Evolutionary conservation across 2,797 vertebrate species (phyloP), one percentile per base, ranked within the genome.

Genomic region (Orientallactaga sibirica): DNA sequence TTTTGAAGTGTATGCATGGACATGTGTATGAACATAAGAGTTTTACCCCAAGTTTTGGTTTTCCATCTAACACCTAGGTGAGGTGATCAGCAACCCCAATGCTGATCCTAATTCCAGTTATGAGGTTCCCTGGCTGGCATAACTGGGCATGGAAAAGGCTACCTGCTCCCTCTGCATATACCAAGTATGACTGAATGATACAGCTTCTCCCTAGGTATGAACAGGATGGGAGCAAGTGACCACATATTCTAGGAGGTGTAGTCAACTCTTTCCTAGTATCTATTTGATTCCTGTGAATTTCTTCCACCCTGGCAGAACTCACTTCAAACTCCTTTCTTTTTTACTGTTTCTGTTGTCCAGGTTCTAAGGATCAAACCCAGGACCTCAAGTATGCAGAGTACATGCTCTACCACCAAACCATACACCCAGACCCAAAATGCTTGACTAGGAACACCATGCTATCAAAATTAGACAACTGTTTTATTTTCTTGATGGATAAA

Each of bases 11-110:
- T 52, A 27, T 16, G 43, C 55, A 29, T 33, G 0, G 3, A 16
- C n/a, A 11, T 55, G 18, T 20, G 19, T 7, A 19, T 0, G 1
- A 2, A 5, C 3, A 0, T 22, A 33, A 41, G 86, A 15, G 41
- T 4, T n/a, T 68, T 33, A 33, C 7, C 15, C 48, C 37, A 76
- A 20, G 43, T 33, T 88, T 92, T 43, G 27, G 43, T 74, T 84
- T 87, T 78, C 86, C 81, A 71, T 87, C 84, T 84, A 92, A 91
- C 82, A 91, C 64, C 0, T 41, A 18, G 41, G 48, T 66, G 86
- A 18, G 41, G 48, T 66, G 86, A 92, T 81, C 74, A 81, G 88
- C 78, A 81, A 41, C 37, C 87, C 74, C 41, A 25, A 75, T 24
- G 25, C 55, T 0, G 1, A 89, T 85, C 91, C 4, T 41, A 55